These are phyloP conservation scores for Ploceus nigricollis DNA, from an alignment of 2,113 vertebrate species.

Conservation along the genomic window DNA sequence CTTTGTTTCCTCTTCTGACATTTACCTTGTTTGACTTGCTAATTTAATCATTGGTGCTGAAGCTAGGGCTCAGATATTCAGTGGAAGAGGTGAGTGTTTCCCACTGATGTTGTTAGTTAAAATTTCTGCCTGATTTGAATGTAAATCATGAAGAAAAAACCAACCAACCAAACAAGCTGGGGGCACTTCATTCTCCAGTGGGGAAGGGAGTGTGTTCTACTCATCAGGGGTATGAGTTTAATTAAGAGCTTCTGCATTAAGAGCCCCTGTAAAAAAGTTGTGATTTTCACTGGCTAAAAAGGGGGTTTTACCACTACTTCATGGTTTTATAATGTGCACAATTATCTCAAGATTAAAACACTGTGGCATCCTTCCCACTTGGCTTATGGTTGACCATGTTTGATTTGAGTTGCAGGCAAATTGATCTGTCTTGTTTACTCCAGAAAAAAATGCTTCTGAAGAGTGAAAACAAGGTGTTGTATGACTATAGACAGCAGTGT, in stretches of 20 bases:
- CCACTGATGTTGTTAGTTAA: background rate
- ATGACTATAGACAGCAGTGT: background rate
- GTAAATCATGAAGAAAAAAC: background rate
- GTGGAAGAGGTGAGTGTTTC: background rate
- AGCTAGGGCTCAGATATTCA: background rate
- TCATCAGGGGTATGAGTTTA: background rate
- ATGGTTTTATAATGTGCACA: background rate
- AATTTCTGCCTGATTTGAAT: background rate
- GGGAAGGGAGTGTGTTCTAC: background rate
- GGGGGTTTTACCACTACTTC: background rate
- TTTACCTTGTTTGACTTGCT: conserved; percentile 42
- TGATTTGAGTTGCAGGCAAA: background rate
- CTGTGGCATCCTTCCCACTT: background rate
- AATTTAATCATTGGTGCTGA: conserved; percentile 32
- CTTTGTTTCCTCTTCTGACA: background rate
- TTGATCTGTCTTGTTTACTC: background rate
- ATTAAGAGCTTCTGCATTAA: background rate
- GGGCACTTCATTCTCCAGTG: background rate
- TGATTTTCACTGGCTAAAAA: background rate
- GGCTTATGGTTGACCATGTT: background rate
- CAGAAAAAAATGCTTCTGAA: background rate
- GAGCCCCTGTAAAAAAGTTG: background rate
- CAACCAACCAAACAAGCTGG: background rate
- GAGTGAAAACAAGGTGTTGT: background rate
- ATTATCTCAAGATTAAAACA: background rate